A percentile compares a stretch with the other conserved stretches of the same genome.
Evolutionary conservation across 2,888 invertebrate species (phyloP).

Genomic region (Aspidiotus destructor): DNA sequence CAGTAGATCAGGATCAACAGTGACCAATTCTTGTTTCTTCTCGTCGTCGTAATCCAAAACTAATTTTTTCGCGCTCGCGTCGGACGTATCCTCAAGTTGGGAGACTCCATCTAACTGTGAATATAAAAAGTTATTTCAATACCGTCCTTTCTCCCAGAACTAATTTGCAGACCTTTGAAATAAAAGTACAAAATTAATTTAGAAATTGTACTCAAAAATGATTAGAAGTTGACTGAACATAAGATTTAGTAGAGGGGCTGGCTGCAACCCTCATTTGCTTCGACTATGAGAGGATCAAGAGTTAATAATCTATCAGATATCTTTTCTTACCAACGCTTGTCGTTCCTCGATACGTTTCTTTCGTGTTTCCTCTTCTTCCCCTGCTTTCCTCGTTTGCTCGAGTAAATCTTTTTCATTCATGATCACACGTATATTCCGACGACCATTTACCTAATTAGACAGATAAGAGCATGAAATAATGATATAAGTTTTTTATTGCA

Average conservation of each 20-base stretch:
- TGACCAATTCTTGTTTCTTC: slow-evolving; percentile 67
- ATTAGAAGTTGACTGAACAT: too few relatives aligned
- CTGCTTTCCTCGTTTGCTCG: slow-evolving; percentile 77
- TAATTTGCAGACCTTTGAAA: too few relatives aligned
- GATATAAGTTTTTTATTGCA: too few relatives aligned
- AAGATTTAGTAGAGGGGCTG: too few relatives aligned
- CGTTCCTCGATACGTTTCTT: slow-evolving; percentile 77
- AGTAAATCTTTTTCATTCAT: slow-evolving; percentile 56
- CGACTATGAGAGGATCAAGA: too few relatives aligned
- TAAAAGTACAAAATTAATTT: too few relatives aligned
- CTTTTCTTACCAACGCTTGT: slow-evolving; percentile 58
- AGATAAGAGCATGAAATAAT: too few relatives aligned
- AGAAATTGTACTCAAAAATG: too few relatives aligned
- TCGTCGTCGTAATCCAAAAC: slow-evolving; percentile 75
- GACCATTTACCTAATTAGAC: slow-evolving; percentile 44
- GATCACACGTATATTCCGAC: slow-evolving; percentile 61
- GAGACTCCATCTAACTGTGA: slow-evolving; percentile 35
- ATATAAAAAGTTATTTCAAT: slow-evolving; percentile 3
- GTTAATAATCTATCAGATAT: too few relatives aligned
- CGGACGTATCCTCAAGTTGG: slow-evolving; percentile 23
- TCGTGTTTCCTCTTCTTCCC: slow-evolving; percentile 79
- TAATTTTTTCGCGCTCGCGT: slow-evolving; percentile 50
- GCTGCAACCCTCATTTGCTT: too few relatives aligned
- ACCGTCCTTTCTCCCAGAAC: too few relatives aligned
- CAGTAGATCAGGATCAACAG: slow-evolving; percentile 66